Percentiles rank a stretch among this genome's conserved stretches.
Conservation (phyloP, 2,888 invertebrate species). For the Euclidia mi region DNA sequence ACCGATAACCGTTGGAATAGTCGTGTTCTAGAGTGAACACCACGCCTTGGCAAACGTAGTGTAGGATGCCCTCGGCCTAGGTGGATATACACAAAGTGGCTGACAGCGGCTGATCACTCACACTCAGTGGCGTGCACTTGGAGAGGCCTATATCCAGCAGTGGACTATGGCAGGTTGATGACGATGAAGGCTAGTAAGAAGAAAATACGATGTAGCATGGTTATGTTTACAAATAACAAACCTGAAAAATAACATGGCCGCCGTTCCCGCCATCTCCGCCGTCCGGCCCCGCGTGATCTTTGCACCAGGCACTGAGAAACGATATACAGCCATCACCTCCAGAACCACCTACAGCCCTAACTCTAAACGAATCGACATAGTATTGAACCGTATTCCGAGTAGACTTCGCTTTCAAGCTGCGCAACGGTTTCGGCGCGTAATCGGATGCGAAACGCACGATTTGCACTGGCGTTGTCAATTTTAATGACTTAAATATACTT, state of each 20-base stretch:
- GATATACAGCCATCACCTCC: conserved; percentile 98
- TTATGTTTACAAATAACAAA: conserved; percentile 44
- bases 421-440: conserved; percentile 73
- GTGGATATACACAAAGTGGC: too few relatives aligned
- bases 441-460: conserved; percentile 64
- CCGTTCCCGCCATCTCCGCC: conserved; percentile 99
- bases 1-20: too few relatives aligned
- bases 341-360: conserved; percentile 94
- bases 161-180: too few relatives aligned
- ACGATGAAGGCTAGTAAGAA: too few relatives aligned
- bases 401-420: conserved; percentile 82
- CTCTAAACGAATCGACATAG: conserved; percentile 93
- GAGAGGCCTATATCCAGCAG: too few relatives aligned
- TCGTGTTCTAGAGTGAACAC: too few relatives aligned
- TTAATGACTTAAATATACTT: conserved; percentile 56
- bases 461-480: conserved; percentile 37
- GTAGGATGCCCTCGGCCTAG: too few relatives aligned
- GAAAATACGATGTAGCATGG: too few relatives aligned
- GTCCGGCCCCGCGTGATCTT: conserved; percentile 97
- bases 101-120: too few relatives aligned
- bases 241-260: conserved; percentile 96
- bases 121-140: too few relatives aligned
- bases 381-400: conserved; percentile 81
- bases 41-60: too few relatives aligned
- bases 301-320: conserved; percentile 94